phyloP scores from a whole-genome alignment of 2,888 invertebrate species.

The Pollenia griseotomentosa region DNA sequence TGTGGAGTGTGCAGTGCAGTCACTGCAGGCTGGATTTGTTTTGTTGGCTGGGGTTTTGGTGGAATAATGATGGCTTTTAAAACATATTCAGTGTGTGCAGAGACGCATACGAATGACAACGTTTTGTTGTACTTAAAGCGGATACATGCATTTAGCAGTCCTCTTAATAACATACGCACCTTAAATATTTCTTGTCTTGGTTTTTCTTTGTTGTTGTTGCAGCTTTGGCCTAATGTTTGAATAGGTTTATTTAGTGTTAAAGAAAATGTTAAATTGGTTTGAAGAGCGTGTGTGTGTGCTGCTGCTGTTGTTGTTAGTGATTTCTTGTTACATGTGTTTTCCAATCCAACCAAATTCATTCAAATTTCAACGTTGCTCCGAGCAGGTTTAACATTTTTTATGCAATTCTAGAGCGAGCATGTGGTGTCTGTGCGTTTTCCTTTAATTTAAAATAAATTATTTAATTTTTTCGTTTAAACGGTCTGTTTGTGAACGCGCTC shows the following conservation, averaged over 20 bases:
- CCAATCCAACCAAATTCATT: conserved; percentile 41
- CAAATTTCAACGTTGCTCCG: conserved; percentile 18
- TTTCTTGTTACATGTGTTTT: conserved; percentile 37
- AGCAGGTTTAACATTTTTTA: conserved; percentile 36
- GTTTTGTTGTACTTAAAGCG: conserved; percentile 62
- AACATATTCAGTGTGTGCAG: conserved; percentile 73
- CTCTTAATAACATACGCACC: conserved; percentile 14
- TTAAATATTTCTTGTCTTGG: not conserved
- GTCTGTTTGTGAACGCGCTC: conserved; percentile 41
- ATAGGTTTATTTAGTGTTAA: conserved; percentile 54
- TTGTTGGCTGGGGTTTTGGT: conserved; percentile 40
- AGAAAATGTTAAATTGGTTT: conserved; percentile 38
- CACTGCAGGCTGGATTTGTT: conserved; percentile 11
- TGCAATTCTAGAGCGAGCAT: conserved; percentile 13
- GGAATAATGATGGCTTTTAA: conserved; percentile 41
- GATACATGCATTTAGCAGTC: conserved; percentile 50
- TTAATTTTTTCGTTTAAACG: conserved; percentile 39
- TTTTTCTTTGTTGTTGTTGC: conserved; percentile 5
- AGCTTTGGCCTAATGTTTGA: conserved; percentile 18
- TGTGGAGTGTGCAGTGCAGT: not conserved
- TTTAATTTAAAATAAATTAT: conserved; percentile 43
- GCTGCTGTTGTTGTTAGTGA: not conserved
- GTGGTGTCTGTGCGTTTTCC: conserved; percentile 37
- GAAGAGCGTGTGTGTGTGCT: conserved; percentile 21
- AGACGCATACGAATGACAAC: conserved; percentile 76